phyloP scores from a whole-genome alignment of 53 echinoderm and acorn worm species.

The Echinarachnius parma region DNA sequence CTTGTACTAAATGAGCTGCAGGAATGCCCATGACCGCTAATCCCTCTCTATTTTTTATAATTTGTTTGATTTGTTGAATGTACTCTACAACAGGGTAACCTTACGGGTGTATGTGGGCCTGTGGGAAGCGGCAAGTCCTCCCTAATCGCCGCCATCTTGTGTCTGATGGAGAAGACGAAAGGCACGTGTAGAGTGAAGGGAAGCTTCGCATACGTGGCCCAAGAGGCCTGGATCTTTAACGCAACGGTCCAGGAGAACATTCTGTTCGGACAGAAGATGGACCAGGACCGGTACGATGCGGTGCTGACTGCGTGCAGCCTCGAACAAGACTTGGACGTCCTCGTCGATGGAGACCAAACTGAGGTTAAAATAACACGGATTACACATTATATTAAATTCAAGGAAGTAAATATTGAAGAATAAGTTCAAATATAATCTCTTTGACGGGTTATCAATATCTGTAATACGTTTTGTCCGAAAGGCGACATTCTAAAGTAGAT shows the following conservation, averaged over 20 bases:
- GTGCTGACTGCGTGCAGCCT: constrained; percentile 75
- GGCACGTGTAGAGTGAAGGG: constrained; percentile 64
- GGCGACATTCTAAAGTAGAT: too few species aligned
- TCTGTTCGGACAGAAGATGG: constrained; percentile 67
- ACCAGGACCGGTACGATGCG: constrained; percentile 65
- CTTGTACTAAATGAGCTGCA: too few species aligned
- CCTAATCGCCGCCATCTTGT: constrained; percentile 80
- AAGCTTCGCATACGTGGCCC: constrained; percentile 77
- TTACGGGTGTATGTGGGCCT: constrained; percentile 80
- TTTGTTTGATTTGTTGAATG: too few species aligned
- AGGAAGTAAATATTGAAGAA: too few species aligned
- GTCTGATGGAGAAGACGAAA: constrained; percentile 69
- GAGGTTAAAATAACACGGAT: too few species aligned
- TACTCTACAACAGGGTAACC: constrained; percentile 60
- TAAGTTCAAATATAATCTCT: too few species aligned
- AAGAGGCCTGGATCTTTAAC: constrained; percentile 91
- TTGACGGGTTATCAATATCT: too few species aligned
- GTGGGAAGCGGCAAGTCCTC: constrained; percentile 95
- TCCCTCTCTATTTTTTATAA: too few species aligned
- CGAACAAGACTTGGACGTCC: constrained; percentile 74
- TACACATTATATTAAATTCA: too few species aligned
- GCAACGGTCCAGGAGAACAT: constrained; percentile 81
- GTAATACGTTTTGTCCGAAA: too few species aligned
- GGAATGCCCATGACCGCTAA: too few species aligned
- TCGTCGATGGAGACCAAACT: constrained; percentile 80